Percentiles rank a stretch among this genome's conserved stretches.
These are phyloP conservation scores for Dasysyrphus tricinctus DNA, from an alignment of 2,888 invertebrate genomes.

Conservation along the genomic window DNA sequence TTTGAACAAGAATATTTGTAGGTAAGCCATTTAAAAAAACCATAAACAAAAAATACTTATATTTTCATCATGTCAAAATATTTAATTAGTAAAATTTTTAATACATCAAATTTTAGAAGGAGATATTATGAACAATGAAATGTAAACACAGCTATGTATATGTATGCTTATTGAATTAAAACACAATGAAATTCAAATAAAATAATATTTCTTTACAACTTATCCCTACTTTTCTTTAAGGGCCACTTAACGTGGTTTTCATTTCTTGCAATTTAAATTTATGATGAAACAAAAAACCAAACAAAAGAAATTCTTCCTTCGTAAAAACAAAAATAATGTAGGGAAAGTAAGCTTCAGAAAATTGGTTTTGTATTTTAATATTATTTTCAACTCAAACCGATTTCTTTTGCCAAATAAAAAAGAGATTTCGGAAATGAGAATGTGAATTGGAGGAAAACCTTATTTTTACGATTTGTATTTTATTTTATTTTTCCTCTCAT, in stretches of 20 bases:
- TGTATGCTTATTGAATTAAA: background rate
- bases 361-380: slow-evolving; percentile 51
- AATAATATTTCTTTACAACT: background rate
- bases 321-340: background rate
- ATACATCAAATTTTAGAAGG: too few species aligned
- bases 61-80: too few species aligned
- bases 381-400: slow-evolving; percentile 33
- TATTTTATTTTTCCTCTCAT: background rate
- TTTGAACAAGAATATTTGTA: too few species aligned
- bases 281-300: background rate
- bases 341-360: background rate
- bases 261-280: slow-evolving; percentile 1
- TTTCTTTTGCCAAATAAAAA: slow-evolving; percentile 23
- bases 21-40: too few species aligned
- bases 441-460: slow-evolving; percentile 3
- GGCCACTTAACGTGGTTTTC: background rate
- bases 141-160: background rate
- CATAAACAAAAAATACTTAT: too few species aligned
- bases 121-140: background rate
- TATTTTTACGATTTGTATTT: slow-evolving; percentile 21
- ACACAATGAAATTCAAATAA: slow-evolving; percentile 5
- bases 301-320: background rate
- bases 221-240: background rate
- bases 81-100: too few species aligned
- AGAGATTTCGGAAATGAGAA: slow-evolving; percentile 26